phyloP scores from a whole-genome alignment of 37 sponge, comb jelly and placozoan species.

The Hexactinellida sp. region DNA sequence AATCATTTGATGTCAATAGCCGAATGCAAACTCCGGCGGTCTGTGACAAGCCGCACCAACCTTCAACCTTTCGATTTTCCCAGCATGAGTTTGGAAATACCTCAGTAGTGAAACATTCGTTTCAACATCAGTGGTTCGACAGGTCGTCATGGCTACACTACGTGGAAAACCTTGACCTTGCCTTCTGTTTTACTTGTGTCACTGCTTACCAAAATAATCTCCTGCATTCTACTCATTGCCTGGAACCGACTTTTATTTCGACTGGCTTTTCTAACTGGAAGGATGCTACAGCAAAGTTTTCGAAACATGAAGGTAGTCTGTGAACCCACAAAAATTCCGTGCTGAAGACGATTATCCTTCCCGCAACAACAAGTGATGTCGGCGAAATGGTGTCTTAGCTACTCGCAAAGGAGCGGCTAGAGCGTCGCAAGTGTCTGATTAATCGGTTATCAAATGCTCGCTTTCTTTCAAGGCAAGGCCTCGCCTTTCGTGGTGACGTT shows the following conservation, averaged over 20 bases:
- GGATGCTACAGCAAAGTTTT: constrained; percentile 25
- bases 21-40: background rate
- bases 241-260: constrained; percentile 22
- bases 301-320: constrained; percentile 24
- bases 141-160: constrained; percentile 31
- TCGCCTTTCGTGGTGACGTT: constrained; percentile 36
- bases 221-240: background rate
- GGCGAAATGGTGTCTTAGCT: constrained; percentile 21
- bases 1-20: background rate
- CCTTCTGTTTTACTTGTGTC: constrained; percentile 26
- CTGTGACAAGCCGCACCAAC: constrained; percentile 24
- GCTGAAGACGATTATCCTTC: constrained; percentile 23
- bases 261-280: background rate
- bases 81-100: constrained; percentile 27
- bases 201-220: constrained; percentile 3
- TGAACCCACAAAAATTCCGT: constrained; percentile 36
- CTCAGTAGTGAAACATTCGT: constrained; percentile 18
- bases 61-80: constrained; percentile 17
- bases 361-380: constrained; percentile 22
- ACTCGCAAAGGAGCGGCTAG: constrained; percentile 20
- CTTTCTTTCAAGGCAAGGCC: constrained; percentile 26
- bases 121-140: constrained; percentile 13
- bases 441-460: constrained; percentile 29
- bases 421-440: constrained; percentile 26
- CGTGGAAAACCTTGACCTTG: background rate